Evolutionary conservation across 2,797 vertebrate species (phyloP).

Genomic region (Eremophila alpestris): DNA sequence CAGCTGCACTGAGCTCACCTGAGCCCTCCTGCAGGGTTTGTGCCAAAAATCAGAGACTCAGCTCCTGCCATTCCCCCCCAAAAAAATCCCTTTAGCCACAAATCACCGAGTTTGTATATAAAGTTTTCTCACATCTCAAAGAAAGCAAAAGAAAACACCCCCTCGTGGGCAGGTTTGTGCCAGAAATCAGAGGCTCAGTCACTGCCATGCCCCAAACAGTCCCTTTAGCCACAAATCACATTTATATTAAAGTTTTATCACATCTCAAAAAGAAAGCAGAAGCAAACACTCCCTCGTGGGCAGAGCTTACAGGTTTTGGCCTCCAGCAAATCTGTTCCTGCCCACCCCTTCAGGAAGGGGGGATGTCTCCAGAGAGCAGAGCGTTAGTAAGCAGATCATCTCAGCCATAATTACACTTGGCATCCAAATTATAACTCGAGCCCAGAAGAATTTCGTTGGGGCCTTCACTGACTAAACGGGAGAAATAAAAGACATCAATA

Average conservation of each 20-base stretch:
- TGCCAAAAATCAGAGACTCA: background rate
- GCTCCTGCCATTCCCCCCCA: background rate
- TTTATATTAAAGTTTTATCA: background rate
- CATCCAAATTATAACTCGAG: background rate
- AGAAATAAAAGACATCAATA: background rate
- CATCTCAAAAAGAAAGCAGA: background rate
- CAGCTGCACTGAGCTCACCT: background rate
- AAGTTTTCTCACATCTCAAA: background rate
- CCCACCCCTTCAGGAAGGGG: background rate
- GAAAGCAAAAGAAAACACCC: background rate
- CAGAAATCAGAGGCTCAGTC: background rate
- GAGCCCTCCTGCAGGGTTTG: background rate
- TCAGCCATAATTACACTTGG: constrained; percentile 34
- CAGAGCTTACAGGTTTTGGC: background rate
- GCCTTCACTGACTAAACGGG: background rate
- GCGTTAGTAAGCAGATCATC: background rate
- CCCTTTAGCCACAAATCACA: background rate
- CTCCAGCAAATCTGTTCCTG: background rate
- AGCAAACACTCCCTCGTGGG: background rate
- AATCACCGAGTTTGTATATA: accelerated
- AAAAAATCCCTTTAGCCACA: background rate
- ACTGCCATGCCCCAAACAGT: background rate
- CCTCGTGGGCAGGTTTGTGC: background rate
- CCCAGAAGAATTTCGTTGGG: constrained; percentile 26
- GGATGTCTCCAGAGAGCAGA: background rate